These are phyloP conservation scores for Rafetus swinhoei DNA, from an alignment of 2,113 vertebrate species.

Conservation along the genomic window DNA sequence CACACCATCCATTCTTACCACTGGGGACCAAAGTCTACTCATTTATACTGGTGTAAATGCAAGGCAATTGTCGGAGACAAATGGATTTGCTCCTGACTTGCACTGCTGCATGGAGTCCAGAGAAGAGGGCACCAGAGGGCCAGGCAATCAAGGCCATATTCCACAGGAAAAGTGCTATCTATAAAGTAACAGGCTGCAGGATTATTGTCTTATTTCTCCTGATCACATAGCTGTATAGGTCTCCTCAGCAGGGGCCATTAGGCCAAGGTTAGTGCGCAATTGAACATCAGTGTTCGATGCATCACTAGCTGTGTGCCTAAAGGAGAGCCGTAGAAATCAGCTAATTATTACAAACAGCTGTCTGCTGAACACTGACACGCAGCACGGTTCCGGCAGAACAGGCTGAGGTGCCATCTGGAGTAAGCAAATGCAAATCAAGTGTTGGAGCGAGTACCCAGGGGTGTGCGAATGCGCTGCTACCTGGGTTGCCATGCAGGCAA, in stretches of 20 bases:
- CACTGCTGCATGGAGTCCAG: background rate
- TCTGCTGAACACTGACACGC: background rate
- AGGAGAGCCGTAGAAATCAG: background rate
- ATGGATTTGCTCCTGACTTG: background rate
- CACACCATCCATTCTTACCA: background rate
- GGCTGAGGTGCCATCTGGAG: background rate
- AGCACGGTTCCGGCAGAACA: background rate
- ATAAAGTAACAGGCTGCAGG: background rate
- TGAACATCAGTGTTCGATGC: constrained; percentile 18
- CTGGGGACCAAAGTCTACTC: fast-evolving
- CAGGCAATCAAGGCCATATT: too few species aligned
- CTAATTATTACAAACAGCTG: constrained; percentile 31
- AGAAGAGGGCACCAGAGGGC: background rate
- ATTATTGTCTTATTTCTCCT: background rate
- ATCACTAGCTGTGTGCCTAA: background rate
- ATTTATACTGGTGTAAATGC: background rate
- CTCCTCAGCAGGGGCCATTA: background rate
- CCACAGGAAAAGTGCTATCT: fast-evolving
- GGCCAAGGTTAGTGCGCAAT: background rate
- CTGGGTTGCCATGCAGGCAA: background rate
- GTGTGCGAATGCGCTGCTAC: background rate
- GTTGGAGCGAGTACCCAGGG: background rate
- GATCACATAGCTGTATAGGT: fast-evolving
- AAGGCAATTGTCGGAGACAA: background rate
- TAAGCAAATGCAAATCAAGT: constrained; percentile 10